phyloP scores from a whole-genome alignment of 2,113 vertebrate species.

The Notothenia coriiceps region DNA sequence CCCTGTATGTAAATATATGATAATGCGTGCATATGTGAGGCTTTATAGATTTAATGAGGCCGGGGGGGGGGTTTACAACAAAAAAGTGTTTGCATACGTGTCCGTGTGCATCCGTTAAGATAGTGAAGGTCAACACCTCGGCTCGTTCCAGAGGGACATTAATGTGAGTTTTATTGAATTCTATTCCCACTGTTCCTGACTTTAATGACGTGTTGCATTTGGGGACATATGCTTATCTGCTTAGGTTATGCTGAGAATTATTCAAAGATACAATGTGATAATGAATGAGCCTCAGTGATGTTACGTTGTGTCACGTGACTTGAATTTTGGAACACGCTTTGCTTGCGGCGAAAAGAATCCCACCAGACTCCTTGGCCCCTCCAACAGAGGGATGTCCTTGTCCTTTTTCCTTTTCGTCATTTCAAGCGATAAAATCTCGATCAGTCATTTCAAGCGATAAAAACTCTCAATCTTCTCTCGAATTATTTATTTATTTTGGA shows the following conservation, averaged over 20 bases:
- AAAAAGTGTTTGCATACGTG: not conserved
- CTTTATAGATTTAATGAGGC: conserved; percentile 53
- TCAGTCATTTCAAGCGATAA: too few species aligned
- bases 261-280: not conserved
- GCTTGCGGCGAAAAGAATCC: too few species aligned
- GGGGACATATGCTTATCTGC: not conserved
- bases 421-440: too few species aligned
- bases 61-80: conserved; percentile 33
- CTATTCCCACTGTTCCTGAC: not conserved
- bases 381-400: too few species aligned
- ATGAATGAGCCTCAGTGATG: not conserved
- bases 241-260: not conserved
- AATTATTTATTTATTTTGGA: too few species aligned
- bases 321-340: too few species aligned
- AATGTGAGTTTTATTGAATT: not conserved
- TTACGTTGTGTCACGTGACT: too few species aligned
- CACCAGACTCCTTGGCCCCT: too few species aligned
- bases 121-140: conserved; percentile 11
- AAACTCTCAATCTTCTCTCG: too few species aligned
- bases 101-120: conserved; percentile 7
- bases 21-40: conserved; percentile 34
- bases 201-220: not conserved
- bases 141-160: not conserved
- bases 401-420: too few species aligned
- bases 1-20: conserved; percentile 66